Conservation (phyloP, 1,140 invertebrate genomes). For the Anoplophora glabripennis region DNA sequence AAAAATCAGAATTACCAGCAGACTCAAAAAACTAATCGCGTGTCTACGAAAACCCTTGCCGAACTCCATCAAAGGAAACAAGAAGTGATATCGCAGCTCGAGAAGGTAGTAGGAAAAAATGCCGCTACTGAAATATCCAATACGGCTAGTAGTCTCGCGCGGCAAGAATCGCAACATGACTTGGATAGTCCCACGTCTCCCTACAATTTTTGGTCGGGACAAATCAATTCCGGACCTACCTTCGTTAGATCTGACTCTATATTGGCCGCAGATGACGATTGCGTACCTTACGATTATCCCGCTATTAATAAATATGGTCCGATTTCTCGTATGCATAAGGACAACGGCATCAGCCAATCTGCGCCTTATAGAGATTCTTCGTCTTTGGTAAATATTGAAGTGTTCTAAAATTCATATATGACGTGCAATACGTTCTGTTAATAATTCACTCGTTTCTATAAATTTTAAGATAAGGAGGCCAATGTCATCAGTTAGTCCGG, state of each 20-base stretch:
- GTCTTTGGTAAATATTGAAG: conserved; percentile 33
- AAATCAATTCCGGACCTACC: conserved; percentile 52
- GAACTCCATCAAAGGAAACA: conserved; percentile 64
- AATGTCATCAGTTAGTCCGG: conserved; percentile 54
- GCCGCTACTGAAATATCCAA: conserved; percentile 50
- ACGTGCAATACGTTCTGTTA: too few species aligned
- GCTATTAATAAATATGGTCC: conserved; percentile 75
- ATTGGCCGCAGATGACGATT: conserved; percentile 68
- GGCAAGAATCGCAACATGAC: conserved; percentile 50
- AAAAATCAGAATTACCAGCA: conserved; percentile 32
- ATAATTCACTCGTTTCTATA: too few species aligned
- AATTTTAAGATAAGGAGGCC: conserved; percentile 47
- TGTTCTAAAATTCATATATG: background rate
- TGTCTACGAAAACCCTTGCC: conserved; percentile 54
- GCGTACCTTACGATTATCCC: conserved; percentile 72
- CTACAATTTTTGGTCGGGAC: conserved; percentile 46
- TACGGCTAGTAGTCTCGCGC: conserved; percentile 41
- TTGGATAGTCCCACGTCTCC: conserved; percentile 49
- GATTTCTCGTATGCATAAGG: conserved; percentile 68
- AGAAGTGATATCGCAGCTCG: conserved; percentile 65
- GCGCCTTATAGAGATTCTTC: conserved; percentile 45
- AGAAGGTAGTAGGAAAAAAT: conserved; percentile 61
- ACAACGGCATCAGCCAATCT: conserved; percentile 38
- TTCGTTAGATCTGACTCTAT: conserved; percentile 64
- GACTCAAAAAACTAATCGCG: conserved; percentile 24